A percentile compares a stretch with the other conserved stretches of the same genome.
These are phyloP conservation scores for Charaxes varanes DNA, from an alignment of 1,140 invertebrate species.

Conservation along the genomic window DNA sequence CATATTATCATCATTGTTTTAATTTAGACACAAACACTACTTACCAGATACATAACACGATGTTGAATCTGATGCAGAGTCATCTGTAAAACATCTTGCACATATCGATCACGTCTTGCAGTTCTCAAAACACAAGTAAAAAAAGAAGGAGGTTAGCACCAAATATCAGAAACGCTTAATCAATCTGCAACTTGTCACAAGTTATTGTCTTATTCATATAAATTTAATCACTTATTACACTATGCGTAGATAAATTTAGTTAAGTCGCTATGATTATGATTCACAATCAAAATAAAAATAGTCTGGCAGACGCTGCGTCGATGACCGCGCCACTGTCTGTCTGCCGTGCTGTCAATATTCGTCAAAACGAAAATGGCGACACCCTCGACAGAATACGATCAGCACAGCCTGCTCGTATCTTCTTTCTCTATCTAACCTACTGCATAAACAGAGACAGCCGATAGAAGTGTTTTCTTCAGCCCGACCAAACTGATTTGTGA, in stretches of 20 bases:
- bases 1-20: no score
- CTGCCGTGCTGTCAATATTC: constrained; percentile 73
- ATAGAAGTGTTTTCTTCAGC: constrained; percentile 60
- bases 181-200: constrained; percentile 44
- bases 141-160: constrained; percentile 66
- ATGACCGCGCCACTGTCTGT: constrained; percentile 67
- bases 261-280: constrained; percentile 46
- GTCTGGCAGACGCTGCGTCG: constrained; percentile 64
- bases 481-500: constrained; percentile 67
- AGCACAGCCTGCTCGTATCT: constrained; percentile 44
- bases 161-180: constrained; percentile 42
- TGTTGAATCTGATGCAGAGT: constrained; percentile 47
- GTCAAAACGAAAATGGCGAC: constrained; percentile 74
- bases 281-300: constrained; percentile 73
- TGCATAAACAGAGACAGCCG: constrained; percentile 35
- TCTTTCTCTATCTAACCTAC: constrained; percentile 32
- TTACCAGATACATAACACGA: constrained; percentile 57
- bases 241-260: constrained; percentile 26
- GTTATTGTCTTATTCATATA: constrained; percentile 33
- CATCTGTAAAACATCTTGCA: constrained; percentile 71
- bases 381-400: constrained; percentile 70
- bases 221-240: constrained; percentile 34
- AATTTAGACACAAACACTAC: no score
- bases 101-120: constrained; percentile 72
- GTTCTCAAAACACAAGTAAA: constrained; percentile 69